Base-by-base conservation (phyloP, 53 echinoderm and acorn worm species). In the Stichopus horrens region DNA sequence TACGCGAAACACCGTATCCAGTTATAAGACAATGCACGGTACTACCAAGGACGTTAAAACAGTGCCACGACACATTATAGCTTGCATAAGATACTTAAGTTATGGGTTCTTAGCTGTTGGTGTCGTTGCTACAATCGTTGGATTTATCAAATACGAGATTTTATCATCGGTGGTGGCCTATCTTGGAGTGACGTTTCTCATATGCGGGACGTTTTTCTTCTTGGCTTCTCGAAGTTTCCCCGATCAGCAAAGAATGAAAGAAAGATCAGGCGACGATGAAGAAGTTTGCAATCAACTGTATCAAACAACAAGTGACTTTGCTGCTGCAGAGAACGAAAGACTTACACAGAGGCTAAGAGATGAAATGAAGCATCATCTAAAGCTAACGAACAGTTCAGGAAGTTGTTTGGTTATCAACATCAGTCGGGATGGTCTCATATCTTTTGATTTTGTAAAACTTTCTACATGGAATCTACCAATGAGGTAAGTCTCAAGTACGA, bases 361-460 rank as follows among this genome's bases (percentile, higher is more conserved):
- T 5, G n/a, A 79, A 7, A n/a, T 79, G 6, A 10, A 9, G 16
- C 19, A 57, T 8, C 4, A 57, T n/a, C 21, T 81, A 0, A 21
- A 51, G 6, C 81, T 57, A 14, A 21, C 81, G 6, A 81, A 81
- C 11, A 21, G 57, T 20, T 57, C 81, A 19, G 81, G 81, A 57
- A 81, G 57, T 9, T 56, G 8, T 57, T 81, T 81, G 11, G 22
- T 81, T 52, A 56, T 81, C 2, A 81, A 81, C 7, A 56, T 81
- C 20, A 19, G 57, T 5, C 54, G 9, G 57, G 20, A 21, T 20
- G 81, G 81, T n/a, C 14, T 58, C n/a, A 58, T 57, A 16, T 56
- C 81, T 8, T 20, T 81, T 81, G 81, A 81, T 5, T 21, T 81
- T 19, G 18, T 56, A 52, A 6, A 5, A 20, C 81, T 57, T 52